Conservation (phyloP, 2,797 vertebrate genomes). For the Alexandromys oeconomus region DNA sequence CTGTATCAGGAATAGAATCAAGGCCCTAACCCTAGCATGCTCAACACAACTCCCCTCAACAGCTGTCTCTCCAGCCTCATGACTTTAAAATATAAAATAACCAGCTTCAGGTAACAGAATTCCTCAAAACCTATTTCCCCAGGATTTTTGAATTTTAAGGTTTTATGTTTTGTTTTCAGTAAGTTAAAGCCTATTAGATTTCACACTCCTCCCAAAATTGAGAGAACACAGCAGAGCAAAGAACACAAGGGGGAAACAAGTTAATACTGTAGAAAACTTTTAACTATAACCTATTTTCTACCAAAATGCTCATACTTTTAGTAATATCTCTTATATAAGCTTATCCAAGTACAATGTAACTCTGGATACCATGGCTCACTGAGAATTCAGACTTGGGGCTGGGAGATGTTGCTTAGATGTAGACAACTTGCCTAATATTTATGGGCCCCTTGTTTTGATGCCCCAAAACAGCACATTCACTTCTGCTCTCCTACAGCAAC, state of each 20-base stretch:
- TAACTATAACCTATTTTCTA: conserved; percentile 61
- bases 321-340: conserved; percentile 41
- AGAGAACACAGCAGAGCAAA: neutral
- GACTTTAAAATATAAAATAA: neutral
- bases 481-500: conserved; percentile 42
- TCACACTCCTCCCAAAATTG: neutral
- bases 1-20: neutral
- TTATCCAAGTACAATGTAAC: conserved; percentile 49
- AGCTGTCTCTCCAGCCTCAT: neutral
- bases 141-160: conserved; percentile 40
- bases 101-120: conserved; percentile 18
- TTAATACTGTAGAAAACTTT: conserved; percentile 10
- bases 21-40: neutral
- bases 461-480: neutral
- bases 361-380: neutral
- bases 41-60: neutral
- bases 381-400: neutral
- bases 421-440: neutral
- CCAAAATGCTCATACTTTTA: conserved; percentile 20
- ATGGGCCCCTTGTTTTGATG: neutral
- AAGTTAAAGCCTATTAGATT: conserved; percentile 37
- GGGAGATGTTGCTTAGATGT: neutral
- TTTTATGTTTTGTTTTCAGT: neutral
- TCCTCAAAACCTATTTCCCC: neutral
- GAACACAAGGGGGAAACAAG: neutral